A percentile compares a stretch with the other conserved stretches of the same genome.
phyloP scores from a whole-genome alignment of 2,888 invertebrate species.

The Scaptomyza flava region DNA sequence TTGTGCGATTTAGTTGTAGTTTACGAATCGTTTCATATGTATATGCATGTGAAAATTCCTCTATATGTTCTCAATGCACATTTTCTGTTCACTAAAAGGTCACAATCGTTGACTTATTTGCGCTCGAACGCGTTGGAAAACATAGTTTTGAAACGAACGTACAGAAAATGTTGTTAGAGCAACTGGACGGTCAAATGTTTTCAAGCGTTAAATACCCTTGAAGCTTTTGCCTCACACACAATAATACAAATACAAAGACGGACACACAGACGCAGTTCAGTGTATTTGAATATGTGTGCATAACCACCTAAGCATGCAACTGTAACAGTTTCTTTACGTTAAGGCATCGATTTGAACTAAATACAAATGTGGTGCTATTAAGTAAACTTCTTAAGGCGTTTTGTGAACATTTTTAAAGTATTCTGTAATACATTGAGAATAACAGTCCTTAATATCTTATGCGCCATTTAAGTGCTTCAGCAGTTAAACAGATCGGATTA shows the following conservation, averaged over 20 bases:
- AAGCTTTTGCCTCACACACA: slow-evolving; percentile 14
- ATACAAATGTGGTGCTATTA: not conserved
- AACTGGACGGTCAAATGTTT: slow-evolving; percentile 26
- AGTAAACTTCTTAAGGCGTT: not conserved
- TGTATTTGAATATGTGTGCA: not conserved
- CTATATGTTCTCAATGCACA: slow-evolving; percentile 15
- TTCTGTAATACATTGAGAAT: not conserved
- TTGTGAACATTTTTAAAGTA: not conserved
- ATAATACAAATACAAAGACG: not conserved
- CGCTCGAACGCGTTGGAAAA: slow-evolving; percentile 49
- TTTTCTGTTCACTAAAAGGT: slow-evolving; percentile 53
- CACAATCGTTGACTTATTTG: slow-evolving; percentile 63
- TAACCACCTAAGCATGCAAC: not conserved
- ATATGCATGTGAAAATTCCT: not conserved
- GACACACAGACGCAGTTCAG: not conserved
- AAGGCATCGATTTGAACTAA: not conserved
- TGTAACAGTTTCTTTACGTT: not conserved
- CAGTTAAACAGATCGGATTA: slow-evolving; percentile 23
- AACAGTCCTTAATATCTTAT: not conserved
- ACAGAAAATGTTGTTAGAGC: slow-evolving; percentile 13
- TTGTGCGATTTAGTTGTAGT: slow-evolving; percentile 29
- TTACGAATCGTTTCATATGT: not conserved
- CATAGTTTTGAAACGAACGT: slow-evolving; percentile 44
- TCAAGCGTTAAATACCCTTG: slow-evolving; percentile 43
- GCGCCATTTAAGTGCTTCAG: not conserved